Evolutionary conservation across 2,888 invertebrate genomes (phyloP), one percentile per base, ranked within the genome.

Genomic region (Liposcelis brunnea): DNA sequence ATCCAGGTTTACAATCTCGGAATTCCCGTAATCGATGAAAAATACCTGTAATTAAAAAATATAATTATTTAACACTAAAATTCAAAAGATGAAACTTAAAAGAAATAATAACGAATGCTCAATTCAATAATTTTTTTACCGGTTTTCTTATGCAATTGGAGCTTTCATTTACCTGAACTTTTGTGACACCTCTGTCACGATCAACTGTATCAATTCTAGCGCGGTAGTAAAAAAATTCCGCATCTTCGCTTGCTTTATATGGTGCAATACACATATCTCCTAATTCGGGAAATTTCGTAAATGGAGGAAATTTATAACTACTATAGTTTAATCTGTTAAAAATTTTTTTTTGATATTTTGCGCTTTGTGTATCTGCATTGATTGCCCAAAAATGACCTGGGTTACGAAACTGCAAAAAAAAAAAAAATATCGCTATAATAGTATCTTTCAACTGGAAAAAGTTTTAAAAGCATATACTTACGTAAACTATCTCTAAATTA

Each of bases 11-110:
- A 79, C 62, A 35, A 64, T 61, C 0, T 63, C 69, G 14, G 59
- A 64, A 53, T 75, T 74, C 12, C 91, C 91, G 60, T 72, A 80
- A 64, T 93, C 91, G 43, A 90, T 73, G 58, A 79, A 87, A 44
- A 74, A 67, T 3, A 89, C 74, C 74, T 80, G 26, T 26, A 6
- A 26, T 26, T 4, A 26, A 26, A 26, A 26, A 26, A 26, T 26
- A 26, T 26, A 26, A 26, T n/a, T n/a, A n/a, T n/a, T n/a, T n/a
- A n/a, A n/a, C n/a, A n/a, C n/a, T n/a, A 26, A 26, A 26, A 26
- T 6, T 26, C 8, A 26, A 26, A 26, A 26, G 8, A 26, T 26
- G 4, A 26, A 26, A 26, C 8, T 26, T 26, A 26, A 8, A 26
- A 26, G 26, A 26, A 6, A n/a, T n/a, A n/a, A n/a, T n/a, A n/a